Evolutionary conservation across 2,113 vertebrate genomes (phyloP).

Genomic region (Bubalus kerabau): DNA sequence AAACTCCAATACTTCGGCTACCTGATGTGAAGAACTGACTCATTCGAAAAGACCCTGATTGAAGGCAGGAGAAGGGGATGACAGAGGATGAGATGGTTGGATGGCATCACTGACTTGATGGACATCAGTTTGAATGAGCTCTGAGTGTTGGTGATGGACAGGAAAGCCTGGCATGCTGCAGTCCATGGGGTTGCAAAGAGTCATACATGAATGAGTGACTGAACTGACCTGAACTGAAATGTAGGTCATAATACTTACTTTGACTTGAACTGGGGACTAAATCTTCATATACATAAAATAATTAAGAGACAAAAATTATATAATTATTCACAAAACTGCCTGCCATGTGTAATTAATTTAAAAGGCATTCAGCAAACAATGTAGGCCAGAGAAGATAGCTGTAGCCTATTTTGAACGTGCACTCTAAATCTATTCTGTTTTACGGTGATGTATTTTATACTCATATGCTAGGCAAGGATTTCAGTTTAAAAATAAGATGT

Average conservation of each 20-base stretch:
- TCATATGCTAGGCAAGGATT: background rate
- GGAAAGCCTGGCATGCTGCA: background rate
- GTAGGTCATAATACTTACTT: background rate
- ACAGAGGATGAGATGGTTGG: background rate
- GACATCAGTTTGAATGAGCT: background rate
- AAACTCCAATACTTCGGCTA: background rate
- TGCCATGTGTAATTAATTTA: background rate
- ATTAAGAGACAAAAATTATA: background rate
- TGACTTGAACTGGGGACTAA: background rate
- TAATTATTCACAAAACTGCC: background rate
- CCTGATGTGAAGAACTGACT: background rate
- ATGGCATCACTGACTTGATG: background rate
- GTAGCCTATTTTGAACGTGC: background rate
- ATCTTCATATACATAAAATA: background rate
- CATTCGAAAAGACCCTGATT: background rate
- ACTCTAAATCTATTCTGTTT: background rate
- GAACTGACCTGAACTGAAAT: background rate
- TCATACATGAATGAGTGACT: fast-evolving
- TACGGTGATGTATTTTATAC: background rate
- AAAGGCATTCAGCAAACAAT: background rate
- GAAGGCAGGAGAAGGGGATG: background rate
- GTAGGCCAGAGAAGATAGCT: background rate
- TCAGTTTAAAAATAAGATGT: background rate
- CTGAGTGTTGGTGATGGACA: background rate
- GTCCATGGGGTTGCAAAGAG: background rate